phyloP scores from a whole-genome alignment of 1,140 invertebrate genomes.

The Hypsibius dujardini region DNA sequence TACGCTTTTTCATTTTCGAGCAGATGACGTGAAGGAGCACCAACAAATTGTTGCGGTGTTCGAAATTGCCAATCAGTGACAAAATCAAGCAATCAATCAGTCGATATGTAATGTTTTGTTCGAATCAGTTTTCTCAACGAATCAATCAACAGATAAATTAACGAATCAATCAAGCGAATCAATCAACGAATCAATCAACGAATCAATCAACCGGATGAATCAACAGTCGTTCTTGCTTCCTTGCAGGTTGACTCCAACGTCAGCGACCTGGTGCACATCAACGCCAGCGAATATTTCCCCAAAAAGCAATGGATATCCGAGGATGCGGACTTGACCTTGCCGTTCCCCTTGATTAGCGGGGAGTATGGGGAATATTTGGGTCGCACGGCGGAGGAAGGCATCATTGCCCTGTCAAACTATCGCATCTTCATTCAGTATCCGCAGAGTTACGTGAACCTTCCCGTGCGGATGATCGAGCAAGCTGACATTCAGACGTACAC shows the following conservation, averaged over 20 bases:
- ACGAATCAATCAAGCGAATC: too few species aligned
- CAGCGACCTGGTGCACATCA: slow-evolving; percentile 27
- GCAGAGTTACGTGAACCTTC: slow-evolving; percentile 50
- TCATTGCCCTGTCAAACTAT: slow-evolving; percentile 70
- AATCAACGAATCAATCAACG: too few species aligned
- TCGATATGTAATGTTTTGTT: too few species aligned
- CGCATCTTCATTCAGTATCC: slow-evolving; percentile 46
- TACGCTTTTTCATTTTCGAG: too few species aligned
- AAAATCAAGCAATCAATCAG: too few species aligned
- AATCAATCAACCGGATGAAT: too few species aligned
- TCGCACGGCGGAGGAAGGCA: slow-evolving; percentile 41
- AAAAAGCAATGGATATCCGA: slow-evolving; percentile 29
- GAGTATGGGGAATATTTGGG: slow-evolving; percentile 34
- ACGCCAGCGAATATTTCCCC: slow-evolving; percentile 32
- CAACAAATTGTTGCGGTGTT: too few species aligned
- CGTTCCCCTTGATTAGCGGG: slow-evolving; percentile 34
- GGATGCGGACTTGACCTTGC: slow-evolving; percentile 28
- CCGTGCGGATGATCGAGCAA: slow-evolving; percentile 61
- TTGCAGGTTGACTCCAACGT: slow-evolving; percentile 13
- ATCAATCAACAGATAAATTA: too few species aligned
- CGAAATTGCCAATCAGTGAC: too few species aligned
- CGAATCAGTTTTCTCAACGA: too few species aligned
- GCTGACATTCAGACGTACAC: slow-evolving; percentile 41
- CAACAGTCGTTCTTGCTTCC: too few species aligned
- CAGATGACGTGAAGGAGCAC: too few species aligned